Base-by-base conservation (phyloP, 2,113 vertebrate species). In the Dicerorhinus sumatrensis region DNA sequence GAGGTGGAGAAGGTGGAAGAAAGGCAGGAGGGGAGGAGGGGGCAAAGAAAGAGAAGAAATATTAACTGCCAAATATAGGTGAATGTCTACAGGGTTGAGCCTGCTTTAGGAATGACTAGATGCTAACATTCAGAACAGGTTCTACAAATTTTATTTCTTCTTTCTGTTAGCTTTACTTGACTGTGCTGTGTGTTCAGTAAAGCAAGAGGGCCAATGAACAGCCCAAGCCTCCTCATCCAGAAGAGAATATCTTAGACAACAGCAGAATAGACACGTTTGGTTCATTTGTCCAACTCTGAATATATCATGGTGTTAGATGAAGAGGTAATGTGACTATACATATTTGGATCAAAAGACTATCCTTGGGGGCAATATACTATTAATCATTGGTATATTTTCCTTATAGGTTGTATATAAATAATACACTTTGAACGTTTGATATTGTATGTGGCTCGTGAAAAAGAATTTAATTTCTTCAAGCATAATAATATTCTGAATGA, bases 211-310 rank as follows among this genome's bases (percentile, higher is more conserved):
- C 2, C 36, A 87, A 27, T 23, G 16, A 20, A 46, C 20, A 75
- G 13, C 4, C 48, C 13, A 42, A 67, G 18, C 13, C 0, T n/a
- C 23, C 2, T 11, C 2, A 16, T 29, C 12, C 6, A 60, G 5
- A 58, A 27, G 11, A 80, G 48, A 54, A 6, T 21, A 0, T 21
- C 6, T n/a, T 1, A 72, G 25, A 21, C 9, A 6, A 36, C 5
- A 75, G 8, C 20, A 93, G 14, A 48, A 79, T 73, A 73, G 42
- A 10, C 9, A 10, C 8, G 8, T 72, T 56, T 73, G 16, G 39
- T 25, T 79, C n/a, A 94, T 73, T 13, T 48, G 2, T 67, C 12
- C 29, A 72, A 20, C 0, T 21, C 27, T 56, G 14, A 39, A 8
- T 39, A 33, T 36, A 25, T n/a, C 29, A 18, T 33, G 6, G 3